A percentile compares a stretch with the other conserved stretches of the same genome.
phyloP scores from a whole-genome alignment of 2,888 invertebrate genomes.

The Drosophila nr. fundita region DNA sequence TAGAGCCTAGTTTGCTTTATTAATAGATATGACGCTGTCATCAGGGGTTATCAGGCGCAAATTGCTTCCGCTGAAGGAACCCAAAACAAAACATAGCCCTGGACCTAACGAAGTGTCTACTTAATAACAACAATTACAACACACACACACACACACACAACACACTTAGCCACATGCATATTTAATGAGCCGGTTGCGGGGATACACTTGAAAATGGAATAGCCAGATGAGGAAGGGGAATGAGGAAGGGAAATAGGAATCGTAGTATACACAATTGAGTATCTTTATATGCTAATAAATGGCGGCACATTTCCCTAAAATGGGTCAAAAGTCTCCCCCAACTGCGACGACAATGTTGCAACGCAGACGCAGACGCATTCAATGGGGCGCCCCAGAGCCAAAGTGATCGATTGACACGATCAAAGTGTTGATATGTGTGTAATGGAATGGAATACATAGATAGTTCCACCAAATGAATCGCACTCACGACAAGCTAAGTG shows the following conservation, averaged over 20 bases:
- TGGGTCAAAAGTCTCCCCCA: constrained; percentile 85
- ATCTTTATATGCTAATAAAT: constrained; percentile 76
- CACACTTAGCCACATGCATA: constrained; percentile 41
- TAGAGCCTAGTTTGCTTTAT: constrained; percentile 45
- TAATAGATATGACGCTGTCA: constrained; percentile 71
- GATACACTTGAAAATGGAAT: constrained; percentile 68
- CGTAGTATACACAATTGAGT: constrained; percentile 68
- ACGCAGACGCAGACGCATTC: constrained; percentile 48
- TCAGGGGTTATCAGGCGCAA: constrained; percentile 52
- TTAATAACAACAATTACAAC: constrained; percentile 40
- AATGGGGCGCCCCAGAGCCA: constrained; percentile 60
- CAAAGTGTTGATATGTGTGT: constrained; percentile 76
- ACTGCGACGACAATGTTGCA: constrained; percentile 72
- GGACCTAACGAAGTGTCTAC: not conserved
- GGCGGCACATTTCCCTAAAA: constrained; percentile 83
- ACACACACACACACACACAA: constrained; percentile 33
- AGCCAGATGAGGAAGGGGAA: constrained; percentile 1
- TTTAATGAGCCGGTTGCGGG: constrained; percentile 49
- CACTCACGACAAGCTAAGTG: constrained; percentile 66
- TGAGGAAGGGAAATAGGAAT: constrained; percentile 3
- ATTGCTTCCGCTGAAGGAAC: constrained; percentile 55
- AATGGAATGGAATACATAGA: constrained; percentile 56
- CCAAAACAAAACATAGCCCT: constrained; percentile 31
- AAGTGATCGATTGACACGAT: constrained; percentile 82
- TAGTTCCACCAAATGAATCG: constrained; percentile 67